Base-by-base conservation (phyloP, 2,888 invertebrate species). In the Pammene fasciana region DNA sequence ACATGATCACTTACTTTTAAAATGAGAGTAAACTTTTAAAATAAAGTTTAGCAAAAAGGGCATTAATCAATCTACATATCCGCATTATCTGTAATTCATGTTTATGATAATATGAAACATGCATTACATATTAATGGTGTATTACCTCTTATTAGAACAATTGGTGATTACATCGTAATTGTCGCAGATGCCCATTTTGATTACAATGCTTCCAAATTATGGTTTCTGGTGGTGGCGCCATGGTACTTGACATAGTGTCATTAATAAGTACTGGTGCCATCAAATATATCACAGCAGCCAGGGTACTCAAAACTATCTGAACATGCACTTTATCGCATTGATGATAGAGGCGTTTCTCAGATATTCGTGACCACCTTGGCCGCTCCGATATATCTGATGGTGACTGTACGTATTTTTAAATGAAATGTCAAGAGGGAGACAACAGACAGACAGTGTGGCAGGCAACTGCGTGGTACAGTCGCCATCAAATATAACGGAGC, bases 51-150 rank as follows among this genome's bases (percentile, higher is more conserved):
- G 18, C 50, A 43, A 18, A 64, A n/a, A 16, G 50, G 57, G 57
- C 52, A 64, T 43, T 68, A 36, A 57, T 57, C 45, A 43, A 45
- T 36, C 52, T 57, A 54, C 34, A 34, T n/a, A 64, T 52, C 60
- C 38, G 34, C 36, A 70, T 72, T 67, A 64, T 57, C 67, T 64
- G 7, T 57, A 64, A 64, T 64, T 43, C 57, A 64, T 68, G 68
- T 68, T 64, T 64, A 64, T 56, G 68, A 68, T 57, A 67, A 18
- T 57, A 66, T 55, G 41, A 68, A 46, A 57, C 41, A 48, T 16
- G 41, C 54, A 60, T 48, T 50, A 46, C 48, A 48, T 48, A 45
- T 41, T 56, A 52, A 50, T 54, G 36, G 52, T 43, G 14, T 41
- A 60, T 41, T 45, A 41, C 14, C 68, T 18, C n/a, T 26, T 8